Base-by-base conservation (phyloP, 1,140 invertebrate genomes). In the Ephestia elutella region DNA sequence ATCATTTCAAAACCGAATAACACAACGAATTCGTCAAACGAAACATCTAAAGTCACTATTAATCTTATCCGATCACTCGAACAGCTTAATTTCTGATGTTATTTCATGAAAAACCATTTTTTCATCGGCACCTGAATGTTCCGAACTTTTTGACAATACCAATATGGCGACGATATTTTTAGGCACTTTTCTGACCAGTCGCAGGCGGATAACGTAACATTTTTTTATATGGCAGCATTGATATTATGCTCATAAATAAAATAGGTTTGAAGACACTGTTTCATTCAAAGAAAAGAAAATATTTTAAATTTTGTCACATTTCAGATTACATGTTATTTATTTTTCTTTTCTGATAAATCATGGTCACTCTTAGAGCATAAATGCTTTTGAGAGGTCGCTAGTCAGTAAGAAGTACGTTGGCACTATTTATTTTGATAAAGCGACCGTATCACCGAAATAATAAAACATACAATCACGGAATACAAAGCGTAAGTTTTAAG, bases 151-250 rank as follows among this genome's bases (percentile, higher is more conserved):
- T 87, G 84, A 87, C 82, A 87, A 87, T 87, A 83, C 84, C 82
- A 87, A 87, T 87, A 87, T 87, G 84, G 84, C 84, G 84, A 82
- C 84, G 82, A 63, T 84, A 87, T 84, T 87, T 87, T 85, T 87
- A 87, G 82, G 75, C 69, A 82, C 54, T 84, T 70, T 84, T 84
- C 70, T 85, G 79, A 81, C 77, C 78, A 82, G 82, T 68, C 70
- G 71, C 65, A 59, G 61, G 49, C 60, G 68, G 73, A 74, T 70
- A 74, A 71, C 59, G 66, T 75, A 65, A 70, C 64, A 65, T 65
- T 81, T 70, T 75, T 66, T 15, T 19, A 15, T 57, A 55, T 75
- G 69, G 78, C 68, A 78, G 71, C 63, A 61, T 18, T 51, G n/a
- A 25, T 54, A 30, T 54, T 54, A 20, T 30, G 21, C 49, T 19